These are phyloP conservation scores for Nymphalis polychloros DNA, from an alignment of 2,888 invertebrate genomes.

Conservation along the genomic window DNA sequence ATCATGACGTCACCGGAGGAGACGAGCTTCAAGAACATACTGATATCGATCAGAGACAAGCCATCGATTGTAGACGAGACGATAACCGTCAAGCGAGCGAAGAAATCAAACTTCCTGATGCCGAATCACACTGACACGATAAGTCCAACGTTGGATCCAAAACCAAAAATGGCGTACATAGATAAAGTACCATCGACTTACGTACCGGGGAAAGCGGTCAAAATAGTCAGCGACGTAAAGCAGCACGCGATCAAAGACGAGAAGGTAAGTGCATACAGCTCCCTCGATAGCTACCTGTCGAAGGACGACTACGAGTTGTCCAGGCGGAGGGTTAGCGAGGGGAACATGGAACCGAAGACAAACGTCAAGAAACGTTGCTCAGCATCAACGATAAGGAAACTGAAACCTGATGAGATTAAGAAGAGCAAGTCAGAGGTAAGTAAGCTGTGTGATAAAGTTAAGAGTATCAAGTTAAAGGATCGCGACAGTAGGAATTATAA, in stretches of 20 bases:
- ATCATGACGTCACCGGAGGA: conserved; percentile 76
- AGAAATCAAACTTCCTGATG: conserved; percentile 65
- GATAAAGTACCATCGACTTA: conserved; percentile 67
- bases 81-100: conserved; percentile 62
- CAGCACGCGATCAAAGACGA: conserved; percentile 65
- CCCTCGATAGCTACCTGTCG: conserved; percentile 81
- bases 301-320: conserved; percentile 68
- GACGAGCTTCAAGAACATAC: conserved; percentile 69
- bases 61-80: conserved; percentile 68
- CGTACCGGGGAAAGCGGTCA: conserved; percentile 88
- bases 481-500: conserved; percentile 60
- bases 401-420: conserved; percentile 67
- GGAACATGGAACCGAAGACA: conserved; percentile 51
- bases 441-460: conserved; percentile 75
- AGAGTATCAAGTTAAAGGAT: conserved; percentile 72
- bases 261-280: conserved; percentile 70
- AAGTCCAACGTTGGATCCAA: conserved; percentile 56
- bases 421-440: conserved; percentile 77
- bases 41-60: conserved; percentile 69
- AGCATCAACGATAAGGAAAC: conserved; percentile 63
- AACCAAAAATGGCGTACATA: conserved; percentile 72
- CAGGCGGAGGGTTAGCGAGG: conserved; percentile 67
- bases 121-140: conserved; percentile 63
- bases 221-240: conserved; percentile 83
- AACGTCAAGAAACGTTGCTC: conserved; percentile 67